Base-by-base conservation (phyloP, 2,113 vertebrate genomes). In the Nyctibius bracteatus region DNA sequence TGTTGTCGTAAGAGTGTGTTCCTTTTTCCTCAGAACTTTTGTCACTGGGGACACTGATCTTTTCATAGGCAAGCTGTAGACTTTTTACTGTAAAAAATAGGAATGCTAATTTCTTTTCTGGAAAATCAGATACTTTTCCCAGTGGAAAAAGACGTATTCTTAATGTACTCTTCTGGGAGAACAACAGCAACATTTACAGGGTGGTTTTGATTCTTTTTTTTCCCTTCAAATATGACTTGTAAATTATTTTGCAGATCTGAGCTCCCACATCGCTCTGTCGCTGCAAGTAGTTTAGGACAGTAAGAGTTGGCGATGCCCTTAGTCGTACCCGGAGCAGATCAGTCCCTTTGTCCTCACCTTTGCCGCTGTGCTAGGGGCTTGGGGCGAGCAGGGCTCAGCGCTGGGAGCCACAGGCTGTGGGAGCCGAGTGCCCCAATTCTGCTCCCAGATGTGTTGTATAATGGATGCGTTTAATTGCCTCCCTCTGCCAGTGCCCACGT, bases 311-410 rank as follows among this genome's bases (percentile, higher is more conserved):
- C 14, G 70, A 3, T 74, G 46, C 37, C 73, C 37, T 4, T 5
- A 14, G 61, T 13, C 9, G 1, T 12, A 2, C 63, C 65, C n/a
- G 0, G 13, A 72, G 70, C 57, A 79, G n/a, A 66, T 10, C 0
- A 1, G 12, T 8, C 66, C 21, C 88, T 80, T 72, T 75, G 57
- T 47, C 47, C 71, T 47, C 55, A 5, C 55, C 68, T 81, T 59
- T 20, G 58, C 57, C 12, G 30, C 6, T 3, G 79, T 12, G 65
- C 58, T 20, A 4, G 19, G 6, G 2, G 30, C 35, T 9, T 33
- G 46, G 54, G 87, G 14, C 14, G 55, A 71, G 72, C 58, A 9
- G 78, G 52, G 54, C 57, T 68, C 4, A 8, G 51, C 12, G 18
- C 72, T 68, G 70, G 63, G 18, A 37, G 47, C 5, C 1, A 22